Evolutionary conservation across 2,113 vertebrate genomes (phyloP).

Genomic region (Eulemur rufifrons): DNA sequence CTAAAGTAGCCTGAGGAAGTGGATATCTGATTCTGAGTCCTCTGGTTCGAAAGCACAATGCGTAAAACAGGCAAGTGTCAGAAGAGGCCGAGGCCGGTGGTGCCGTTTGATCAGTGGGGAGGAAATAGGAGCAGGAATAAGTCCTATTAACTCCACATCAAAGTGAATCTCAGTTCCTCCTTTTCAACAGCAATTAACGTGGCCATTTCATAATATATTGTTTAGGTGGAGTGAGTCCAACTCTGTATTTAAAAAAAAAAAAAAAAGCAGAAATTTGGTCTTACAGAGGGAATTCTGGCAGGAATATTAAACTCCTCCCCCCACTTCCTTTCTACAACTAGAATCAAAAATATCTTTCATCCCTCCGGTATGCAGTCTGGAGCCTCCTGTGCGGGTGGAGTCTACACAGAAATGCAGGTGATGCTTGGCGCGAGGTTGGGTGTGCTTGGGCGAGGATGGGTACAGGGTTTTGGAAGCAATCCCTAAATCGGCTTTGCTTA

Average conservation of each 20-base stretch:
- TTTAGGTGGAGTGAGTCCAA: background rate
- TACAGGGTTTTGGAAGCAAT: fast-evolving
- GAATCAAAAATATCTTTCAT: background rate
- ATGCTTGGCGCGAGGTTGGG: background rate
- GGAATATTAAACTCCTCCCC: background rate
- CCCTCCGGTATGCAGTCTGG: too few species aligned
- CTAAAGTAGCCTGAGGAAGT: slow-evolving; percentile 47
- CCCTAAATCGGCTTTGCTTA: too few species aligned
- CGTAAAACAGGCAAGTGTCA: slow-evolving; percentile 59
- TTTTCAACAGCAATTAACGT: slow-evolving; percentile 66
- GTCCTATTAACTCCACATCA: slow-evolving; percentile 70
- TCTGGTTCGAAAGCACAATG: slow-evolving; percentile 44
- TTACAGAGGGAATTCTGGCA: background rate
- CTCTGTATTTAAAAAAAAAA: background rate
- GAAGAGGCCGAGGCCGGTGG: background rate
- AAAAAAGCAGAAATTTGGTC: background rate
- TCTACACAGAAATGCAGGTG: background rate
- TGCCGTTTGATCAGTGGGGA: slow-evolving; percentile 64
- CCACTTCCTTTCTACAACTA: background rate
- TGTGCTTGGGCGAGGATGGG: background rate
- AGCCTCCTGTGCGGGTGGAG: fast-evolving
- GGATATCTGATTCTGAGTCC: background rate
- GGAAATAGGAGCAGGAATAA: slow-evolving; percentile 73
- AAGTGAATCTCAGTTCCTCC: slow-evolving; percentile 65
- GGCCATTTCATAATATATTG: background rate